phyloP scores from a whole-genome alignment of 2,113 vertebrate genomes.

The Peromyscus californicus region DNA sequence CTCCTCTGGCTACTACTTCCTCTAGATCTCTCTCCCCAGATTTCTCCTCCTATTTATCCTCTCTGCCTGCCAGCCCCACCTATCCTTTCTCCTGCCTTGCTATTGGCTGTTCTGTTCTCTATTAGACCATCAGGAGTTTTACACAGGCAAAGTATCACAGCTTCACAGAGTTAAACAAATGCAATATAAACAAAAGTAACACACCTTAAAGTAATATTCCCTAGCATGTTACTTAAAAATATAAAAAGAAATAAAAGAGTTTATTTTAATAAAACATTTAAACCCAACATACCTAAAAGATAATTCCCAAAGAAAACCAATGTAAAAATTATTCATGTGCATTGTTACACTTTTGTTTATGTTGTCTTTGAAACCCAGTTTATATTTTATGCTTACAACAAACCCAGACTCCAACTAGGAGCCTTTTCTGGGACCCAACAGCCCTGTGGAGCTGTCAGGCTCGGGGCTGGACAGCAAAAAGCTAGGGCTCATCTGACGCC shows the following conservation, averaged over 20 bases:
- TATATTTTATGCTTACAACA: background rate
- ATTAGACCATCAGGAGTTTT: too few species aligned
- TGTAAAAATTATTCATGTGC: background rate
- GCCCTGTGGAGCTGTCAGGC: background rate
- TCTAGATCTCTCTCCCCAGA: too few species aligned
- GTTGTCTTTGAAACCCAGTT: slow-evolving; percentile 8
- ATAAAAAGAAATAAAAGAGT: background rate
- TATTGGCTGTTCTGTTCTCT: too few species aligned
- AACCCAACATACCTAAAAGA: background rate
- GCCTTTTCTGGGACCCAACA: background rate
- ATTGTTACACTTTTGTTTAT: background rate
- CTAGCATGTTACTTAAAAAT: background rate
- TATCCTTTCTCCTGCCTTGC: too few species aligned
- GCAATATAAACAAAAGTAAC: too few species aligned
- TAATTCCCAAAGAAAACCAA: slow-evolving; percentile 11
- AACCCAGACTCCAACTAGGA: background rate
- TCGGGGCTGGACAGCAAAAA: background rate
- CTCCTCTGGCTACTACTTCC: too few species aligned
- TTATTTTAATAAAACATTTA: slow-evolving; percentile 37
- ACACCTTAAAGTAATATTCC: too few species aligned
- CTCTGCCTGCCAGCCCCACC: too few species aligned
- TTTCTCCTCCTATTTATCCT: too few species aligned
- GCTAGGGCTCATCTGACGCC: background rate
- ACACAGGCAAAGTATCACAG: too few species aligned
- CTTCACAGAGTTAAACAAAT: too few species aligned